These are phyloP conservation scores for Xenopus borealis DNA, from an alignment of 2,113 vertebrate genomes.

Conservation along the genomic window DNA sequence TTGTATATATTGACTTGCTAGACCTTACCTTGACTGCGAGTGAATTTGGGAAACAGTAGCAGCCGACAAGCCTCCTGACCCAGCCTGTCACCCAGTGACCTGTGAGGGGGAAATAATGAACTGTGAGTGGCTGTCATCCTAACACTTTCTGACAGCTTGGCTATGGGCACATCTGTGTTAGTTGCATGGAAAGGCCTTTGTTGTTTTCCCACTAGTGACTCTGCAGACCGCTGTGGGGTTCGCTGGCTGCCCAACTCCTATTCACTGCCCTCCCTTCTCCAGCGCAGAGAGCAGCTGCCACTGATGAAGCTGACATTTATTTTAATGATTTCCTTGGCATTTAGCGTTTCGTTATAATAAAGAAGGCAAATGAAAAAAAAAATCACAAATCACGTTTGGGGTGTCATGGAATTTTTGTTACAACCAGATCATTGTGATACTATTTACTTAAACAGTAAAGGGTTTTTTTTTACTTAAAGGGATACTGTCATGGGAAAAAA, in stretches of 20 bases:
- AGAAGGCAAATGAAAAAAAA: background rate
- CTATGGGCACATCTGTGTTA: constrained; percentile 94
- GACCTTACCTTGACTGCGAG: constrained; percentile 61
- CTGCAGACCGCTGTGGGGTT: constrained; percentile 72
- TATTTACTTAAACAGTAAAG: too few relatives aligned
- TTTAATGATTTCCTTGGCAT: constrained; percentile 69
- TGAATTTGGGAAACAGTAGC: constrained; percentile 65
- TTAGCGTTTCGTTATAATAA: constrained; percentile 50
- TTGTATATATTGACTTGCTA: too few relatives aligned
- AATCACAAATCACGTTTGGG: constrained; percentile 6
- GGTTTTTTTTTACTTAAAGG: too few relatives aligned
- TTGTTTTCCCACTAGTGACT: constrained; percentile 83
- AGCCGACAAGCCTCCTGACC: constrained; percentile 85
- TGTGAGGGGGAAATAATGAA: constrained; percentile 99
- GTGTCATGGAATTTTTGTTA: background rate
- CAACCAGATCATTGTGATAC: background rate
- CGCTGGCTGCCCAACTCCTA: constrained; percentile 69
- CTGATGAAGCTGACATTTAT: constrained; percentile 68
- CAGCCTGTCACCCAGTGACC: constrained; percentile 97
- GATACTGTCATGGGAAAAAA: too few relatives aligned
- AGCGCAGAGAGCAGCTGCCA: constrained; percentile 69
- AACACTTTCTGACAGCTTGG: constrained; percentile 93
- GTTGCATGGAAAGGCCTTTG: constrained; percentile 80
- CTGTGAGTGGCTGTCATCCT: constrained; percentile 95
- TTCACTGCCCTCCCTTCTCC: constrained; percentile 66